phyloP scores from a whole-genome alignment of 2,113 vertebrate genomes.

The Megaleporinus macrocephalus region DNA sequence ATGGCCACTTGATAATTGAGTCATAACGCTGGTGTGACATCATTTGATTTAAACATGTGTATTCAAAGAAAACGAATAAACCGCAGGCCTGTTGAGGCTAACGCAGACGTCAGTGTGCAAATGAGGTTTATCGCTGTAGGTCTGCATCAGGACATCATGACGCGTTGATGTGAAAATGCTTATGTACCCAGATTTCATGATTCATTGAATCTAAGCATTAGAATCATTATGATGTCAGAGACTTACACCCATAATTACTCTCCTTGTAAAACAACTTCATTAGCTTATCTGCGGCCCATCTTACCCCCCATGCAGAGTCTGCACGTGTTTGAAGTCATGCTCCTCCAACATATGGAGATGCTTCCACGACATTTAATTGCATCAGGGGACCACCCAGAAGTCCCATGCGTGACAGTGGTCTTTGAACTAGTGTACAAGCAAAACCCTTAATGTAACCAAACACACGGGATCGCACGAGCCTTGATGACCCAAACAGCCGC shows the following conservation, averaged over 20 bases:
- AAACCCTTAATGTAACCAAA: constrained; percentile 49
- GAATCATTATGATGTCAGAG: too few species aligned
- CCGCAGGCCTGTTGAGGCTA: too few species aligned
- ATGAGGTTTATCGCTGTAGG: too few species aligned
- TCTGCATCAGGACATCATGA: too few species aligned
- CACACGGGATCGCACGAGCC: constrained; percentile 24
- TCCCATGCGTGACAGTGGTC: constrained; percentile 62
- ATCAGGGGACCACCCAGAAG: constrained; percentile 79
- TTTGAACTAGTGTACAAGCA: constrained; percentile 46
- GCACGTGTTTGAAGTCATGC: constrained; percentile 69
- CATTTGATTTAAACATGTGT: neutral
- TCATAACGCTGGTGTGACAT: neutral
- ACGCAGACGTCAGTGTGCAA: too few species aligned
- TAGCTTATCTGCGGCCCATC: constrained; percentile 9
- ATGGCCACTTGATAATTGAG: constrained; percentile 6
- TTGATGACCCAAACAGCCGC: neutral
- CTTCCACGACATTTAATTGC: constrained; percentile 61
- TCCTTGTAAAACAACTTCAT: constrained; percentile 42
- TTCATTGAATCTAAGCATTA: too few species aligned
- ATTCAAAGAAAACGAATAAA: neutral
- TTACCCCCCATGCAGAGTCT: constrained; percentile 48
- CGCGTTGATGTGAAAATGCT: too few species aligned
- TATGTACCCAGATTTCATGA: too few species aligned
- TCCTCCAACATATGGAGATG: constrained; percentile 61
- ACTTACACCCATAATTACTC: neutral